Base-by-base conservation (phyloP, 2,888 invertebrate genomes). In the Anthrax anthrax region DNA sequence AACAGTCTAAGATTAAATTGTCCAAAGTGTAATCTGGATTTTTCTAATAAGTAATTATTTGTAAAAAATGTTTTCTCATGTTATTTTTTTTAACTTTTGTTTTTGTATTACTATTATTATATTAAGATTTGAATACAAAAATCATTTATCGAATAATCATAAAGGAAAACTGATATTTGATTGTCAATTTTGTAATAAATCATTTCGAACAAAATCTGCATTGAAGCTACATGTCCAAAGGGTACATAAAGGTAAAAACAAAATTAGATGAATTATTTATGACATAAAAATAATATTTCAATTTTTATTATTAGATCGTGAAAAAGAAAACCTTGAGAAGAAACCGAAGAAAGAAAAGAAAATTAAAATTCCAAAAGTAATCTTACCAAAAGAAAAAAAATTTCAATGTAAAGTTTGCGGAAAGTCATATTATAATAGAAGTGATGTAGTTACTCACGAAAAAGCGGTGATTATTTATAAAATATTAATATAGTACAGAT, bases 181-280 rank as follows among this genome's bases (percentile, higher is more conserved):
- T 9, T 65, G 65, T 18, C 63, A 63, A 44, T 65, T 65, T 49
- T 65, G 65, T n/a, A 47, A 56, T 4, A 64, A 64, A 41, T 34
- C 53, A 9, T 67, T 58, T 37, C 46, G 45, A 14, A 58, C 65
- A 0, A 61, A 62, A 53, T 64, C 65, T 64, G 62, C 65, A 4
- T 52, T 67, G 3, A 58, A 65, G 1, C 60, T 67, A 12, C 65
- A 65, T 50, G 58, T 65, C n/a, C 59, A 65, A 12, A 58, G 65
- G 29, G 61, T 60, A 43, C 65, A 65, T 45, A 65, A 23, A 23
- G 23, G 23, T 23, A 23, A 6, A 6, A 23, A 23, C 23, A 23
- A 23, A n/a, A 23, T 23, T 23, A 23, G 8, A 23, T 23, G 23
- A 4, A 23, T 6, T 23, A 8, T 23, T n/a, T 6, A 23, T 6